Evolutionary conservation across 2,888 invertebrate genomes (phyloP).

Genomic region (Dynastes hyllus): DNA sequence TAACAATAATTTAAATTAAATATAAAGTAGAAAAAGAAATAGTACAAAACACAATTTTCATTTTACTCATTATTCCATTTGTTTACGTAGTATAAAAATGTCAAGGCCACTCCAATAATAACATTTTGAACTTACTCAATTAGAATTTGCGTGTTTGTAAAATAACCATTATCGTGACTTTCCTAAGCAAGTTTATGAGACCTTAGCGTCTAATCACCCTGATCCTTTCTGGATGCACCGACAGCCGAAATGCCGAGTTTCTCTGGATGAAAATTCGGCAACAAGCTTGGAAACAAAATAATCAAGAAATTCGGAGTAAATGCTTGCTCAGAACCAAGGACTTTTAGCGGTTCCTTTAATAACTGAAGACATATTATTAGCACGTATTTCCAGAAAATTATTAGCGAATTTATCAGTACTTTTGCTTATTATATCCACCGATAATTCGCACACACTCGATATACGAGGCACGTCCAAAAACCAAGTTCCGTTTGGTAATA

Average conservation of each 20-base stretch:
- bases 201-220: slow-evolving; percentile 95
- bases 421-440: too few species aligned
- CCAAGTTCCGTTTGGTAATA: too few species aligned
- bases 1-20: slow-evolving; percentile 14
- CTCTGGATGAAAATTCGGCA: slow-evolving; percentile 97
- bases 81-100: slow-evolving; percentile 39
- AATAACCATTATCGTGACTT: slow-evolving; percentile 90
- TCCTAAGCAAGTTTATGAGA: slow-evolving; percentile 92
- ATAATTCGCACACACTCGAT: too few species aligned
- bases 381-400: too few species aligned
- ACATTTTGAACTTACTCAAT: slow-evolving; percentile 68
- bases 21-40: slow-evolving; percentile 25
- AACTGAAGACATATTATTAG: too few species aligned
- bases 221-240: slow-evolving; percentile 88
- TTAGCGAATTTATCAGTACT: too few species aligned
- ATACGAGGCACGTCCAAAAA: too few species aligned
- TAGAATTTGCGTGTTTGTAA: slow-evolving; percentile 85
- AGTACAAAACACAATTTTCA: slow-evolving; percentile 20
- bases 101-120: slow-evolving; percentile 30
- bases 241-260: slow-evolving; percentile 98
- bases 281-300: slow-evolving; percentile 70
- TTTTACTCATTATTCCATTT: slow-evolving; percentile 19
- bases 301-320: too few species aligned
- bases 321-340: too few species aligned
- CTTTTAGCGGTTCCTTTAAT: too few species aligned